Percentiles rank a stretch among this genome's conserved stretches.
Conservation (phyloP, 2,113 vertebrate species). For the Ageneiosus marmoratus region DNA sequence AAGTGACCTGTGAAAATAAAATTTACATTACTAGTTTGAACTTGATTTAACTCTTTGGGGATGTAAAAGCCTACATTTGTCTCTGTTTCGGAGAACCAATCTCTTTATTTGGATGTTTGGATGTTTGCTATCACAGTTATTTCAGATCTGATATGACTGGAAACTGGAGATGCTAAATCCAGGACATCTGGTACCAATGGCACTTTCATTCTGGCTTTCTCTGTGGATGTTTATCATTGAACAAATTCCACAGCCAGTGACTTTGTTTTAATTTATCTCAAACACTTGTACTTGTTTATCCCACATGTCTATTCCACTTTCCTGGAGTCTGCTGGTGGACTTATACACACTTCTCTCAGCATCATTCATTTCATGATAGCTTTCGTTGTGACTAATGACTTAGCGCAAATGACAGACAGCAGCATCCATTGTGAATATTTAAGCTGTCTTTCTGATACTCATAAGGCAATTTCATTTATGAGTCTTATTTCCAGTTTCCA, state of each 20-base stretch:
- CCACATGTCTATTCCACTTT: not conserved
- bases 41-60: slow-evolving; percentile 40
- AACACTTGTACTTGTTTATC: not conserved
- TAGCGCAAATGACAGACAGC: not conserved
- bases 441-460: not conserved
- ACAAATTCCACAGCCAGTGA: not conserved
- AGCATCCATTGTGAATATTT: not conserved
- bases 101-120: slow-evolving; percentile 52
- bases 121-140: slow-evolving; percentile 9
- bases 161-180: not conserved
- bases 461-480: not conserved
- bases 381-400: not conserved
- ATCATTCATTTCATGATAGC: not conserved
- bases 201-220: not conserved
- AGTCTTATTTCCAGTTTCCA: no score
- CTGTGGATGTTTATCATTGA: not conserved
- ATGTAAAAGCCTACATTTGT: slow-evolving; percentile 14
- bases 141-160: not conserved
- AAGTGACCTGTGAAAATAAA: slow-evolving; percentile 36
- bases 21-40: slow-evolving; percentile 38
- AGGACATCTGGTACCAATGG: not conserved
- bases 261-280: not conserved
- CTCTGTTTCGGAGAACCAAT: slow-evolving; percentile 44
- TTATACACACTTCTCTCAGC: not conserved
- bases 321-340: not conserved